Base-by-base conservation (phyloP, 2,888 invertebrate species). In the Rhagonycha lutea region DNA sequence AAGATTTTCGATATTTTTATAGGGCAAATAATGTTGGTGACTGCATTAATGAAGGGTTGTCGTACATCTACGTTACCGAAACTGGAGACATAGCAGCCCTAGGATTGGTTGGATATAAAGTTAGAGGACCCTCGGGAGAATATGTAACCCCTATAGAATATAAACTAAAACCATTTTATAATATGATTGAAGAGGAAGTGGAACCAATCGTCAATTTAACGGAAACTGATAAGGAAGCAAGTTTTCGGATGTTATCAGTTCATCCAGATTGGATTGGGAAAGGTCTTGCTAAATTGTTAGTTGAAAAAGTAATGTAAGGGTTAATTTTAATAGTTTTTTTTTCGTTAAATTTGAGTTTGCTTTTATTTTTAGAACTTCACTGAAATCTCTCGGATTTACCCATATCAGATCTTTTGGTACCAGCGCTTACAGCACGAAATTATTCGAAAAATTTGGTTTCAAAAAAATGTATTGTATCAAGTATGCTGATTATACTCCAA, bases 391-490 rank as follows among this genome's bases (percentile, higher is more conserved):
- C 68, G 89, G 89, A 24, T 90, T 91, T 77, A 88, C 89, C 72
- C 87, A 95, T 8, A 89, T 94, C 73, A 90, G 94, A 23, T 91
- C 92, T 62, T 92, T 95, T 81, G 95, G 95, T 75, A 92, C 94
- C 7, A 95, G 95, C 82, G 91, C 92, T 75, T 95, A 91, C 86
- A 94, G 95, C 1, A 94, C 94, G 0, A 91, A 91, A 84, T 92
- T 94, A 0, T 92, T 94, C 70, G 91, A 92, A 79, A 91, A 92
- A 81, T 87, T 92, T 24, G 94, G 94, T 62, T 95, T 94, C 86
- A 90, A 92, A 61, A 91, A 91, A 83, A 90, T 93, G 69, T 94
- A 92, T 85, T 88, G 89, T 32, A 87, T 92, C 11, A 89, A 90
- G 4, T 95, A 94, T 84, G 87, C 87, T 0, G 93, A 95, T 71